A percentile compares a stretch with the other conserved stretches of the same genome.
Evolutionary conservation across 2,888 invertebrate genomes (phyloP).

Genomic region (Caenorhabditis japonica): DNA sequence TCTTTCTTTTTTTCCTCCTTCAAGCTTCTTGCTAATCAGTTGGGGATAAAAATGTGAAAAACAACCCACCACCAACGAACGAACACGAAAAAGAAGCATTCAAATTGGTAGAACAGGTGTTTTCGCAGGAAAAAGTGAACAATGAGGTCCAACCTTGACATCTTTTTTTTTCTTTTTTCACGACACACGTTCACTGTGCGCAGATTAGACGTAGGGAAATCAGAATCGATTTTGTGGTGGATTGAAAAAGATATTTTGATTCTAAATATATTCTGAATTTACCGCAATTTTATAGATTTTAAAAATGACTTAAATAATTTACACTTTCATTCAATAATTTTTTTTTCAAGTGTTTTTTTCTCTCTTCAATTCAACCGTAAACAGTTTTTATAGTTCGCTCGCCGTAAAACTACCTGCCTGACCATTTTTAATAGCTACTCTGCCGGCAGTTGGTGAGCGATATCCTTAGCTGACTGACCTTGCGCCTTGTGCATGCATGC

Average conservation of each 20-base stretch:
- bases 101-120: constrained; percentile 2
- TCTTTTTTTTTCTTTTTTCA: too few relatives aligned
- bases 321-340: too few relatives aligned
- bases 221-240: too few relatives aligned
- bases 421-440: constrained; percentile 34
- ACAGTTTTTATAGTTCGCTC: constrained; percentile 39
- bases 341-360: too few relatives aligned
- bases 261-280: too few relatives aligned
- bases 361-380: constrained; percentile 7
- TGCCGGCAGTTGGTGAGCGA: constrained; percentile 1
- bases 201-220: constrained; percentile 2
- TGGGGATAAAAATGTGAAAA: neutral
- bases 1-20: neutral
- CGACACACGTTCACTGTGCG: constrained; percentile 19
- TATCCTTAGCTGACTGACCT: constrained; percentile 27
- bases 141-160: constrained; percentile 38
- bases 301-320: too few relatives aligned
- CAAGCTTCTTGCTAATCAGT: neutral
- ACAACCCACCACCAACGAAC: neutral
- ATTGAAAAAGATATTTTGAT: too few relatives aligned
- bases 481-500: constrained; percentile 20
- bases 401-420: constrained; percentile 4
- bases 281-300: too few relatives aligned
- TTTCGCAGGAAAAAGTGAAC: constrained; percentile 15
- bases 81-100: neutral